Conservation (phyloP, 2,888 invertebrate species). For the Ashinkailepas kermadecensis region DNA sequence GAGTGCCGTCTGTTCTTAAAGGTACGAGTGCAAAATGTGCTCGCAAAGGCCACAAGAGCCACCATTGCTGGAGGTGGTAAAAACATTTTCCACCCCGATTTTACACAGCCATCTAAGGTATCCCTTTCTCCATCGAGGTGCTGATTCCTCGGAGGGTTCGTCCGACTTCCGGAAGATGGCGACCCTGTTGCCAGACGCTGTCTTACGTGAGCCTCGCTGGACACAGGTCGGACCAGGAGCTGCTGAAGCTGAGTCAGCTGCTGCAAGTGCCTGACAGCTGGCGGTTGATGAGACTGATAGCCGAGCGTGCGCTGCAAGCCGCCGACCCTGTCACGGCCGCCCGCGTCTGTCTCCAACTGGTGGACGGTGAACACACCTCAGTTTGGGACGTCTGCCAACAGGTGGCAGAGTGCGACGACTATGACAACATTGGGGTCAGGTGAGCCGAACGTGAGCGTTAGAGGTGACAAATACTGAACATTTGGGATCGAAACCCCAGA, state of each 20-base stretch:
- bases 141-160: too few relatives aligned
- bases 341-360: constrained; percentile 47
- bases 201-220: neutral
- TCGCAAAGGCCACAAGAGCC: too few relatives aligned
- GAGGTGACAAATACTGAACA: too few relatives aligned
- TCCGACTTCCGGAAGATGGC: too few relatives aligned
- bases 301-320: constrained; percentile 36
- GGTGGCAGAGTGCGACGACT: constrained; percentile 48
- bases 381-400: constrained; percentile 51
- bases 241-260: constrained; percentile 34
- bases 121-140: too few relatives aligned
- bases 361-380: constrained; percentile 45
- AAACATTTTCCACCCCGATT: too few relatives aligned
- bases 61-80: too few relatives aligned
- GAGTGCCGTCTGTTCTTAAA: too few relatives aligned
- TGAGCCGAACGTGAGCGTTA: constrained; percentile 10
- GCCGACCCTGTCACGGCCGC: constrained; percentile 46
- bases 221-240: neutral
- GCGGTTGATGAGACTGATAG: constrained; percentile 43
- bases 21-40: too few relatives aligned
- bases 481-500: too few relatives aligned
- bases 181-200: too few relatives aligned
- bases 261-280: constrained; percentile 43
- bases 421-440: constrained; percentile 42
- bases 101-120: too few relatives aligned